phyloP scores from a whole-genome alignment of 2,888 invertebrate species.

The Hybos culiciformis region DNA sequence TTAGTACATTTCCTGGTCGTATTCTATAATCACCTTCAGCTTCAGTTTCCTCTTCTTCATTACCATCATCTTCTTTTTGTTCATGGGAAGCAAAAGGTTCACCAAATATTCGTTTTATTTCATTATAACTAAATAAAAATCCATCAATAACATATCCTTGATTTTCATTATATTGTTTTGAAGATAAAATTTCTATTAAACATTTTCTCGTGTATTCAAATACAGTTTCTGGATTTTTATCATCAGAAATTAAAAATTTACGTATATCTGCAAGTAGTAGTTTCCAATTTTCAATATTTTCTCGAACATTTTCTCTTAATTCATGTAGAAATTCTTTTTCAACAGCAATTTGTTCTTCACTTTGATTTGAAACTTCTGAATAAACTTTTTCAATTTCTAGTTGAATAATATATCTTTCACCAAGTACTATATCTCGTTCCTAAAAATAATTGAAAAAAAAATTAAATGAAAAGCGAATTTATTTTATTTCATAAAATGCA shows the following conservation, averaged over 20 bases:
- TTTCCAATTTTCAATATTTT: background rate
- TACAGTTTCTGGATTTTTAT: background rate
- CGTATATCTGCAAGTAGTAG: background rate
- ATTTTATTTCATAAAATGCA: too few relatives aligned
- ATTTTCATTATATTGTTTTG: conserved; percentile 13
- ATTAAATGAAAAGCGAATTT: too few relatives aligned
- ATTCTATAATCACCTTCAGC: background rate
- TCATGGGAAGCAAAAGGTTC: too few relatives aligned
- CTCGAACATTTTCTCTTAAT: background rate
- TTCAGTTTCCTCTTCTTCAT: background rate
- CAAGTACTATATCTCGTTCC: background rate
- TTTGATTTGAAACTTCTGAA: conserved; percentile 29
- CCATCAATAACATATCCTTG: conserved; percentile 18
- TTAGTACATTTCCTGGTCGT: conserved; percentile 13
- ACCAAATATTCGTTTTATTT: conserved; percentile 13
- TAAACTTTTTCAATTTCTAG: conserved; percentile 34
- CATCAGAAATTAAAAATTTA: background rate
- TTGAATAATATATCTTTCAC: conserved; percentile 16
- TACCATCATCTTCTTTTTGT: background rate
- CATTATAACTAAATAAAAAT: conserved; percentile 15
- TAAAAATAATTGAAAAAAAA: too few relatives aligned
- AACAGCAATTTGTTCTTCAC: background rate
- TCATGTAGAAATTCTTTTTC: background rate
- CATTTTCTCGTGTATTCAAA: conserved; percentile 8
- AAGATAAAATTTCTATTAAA: conserved; percentile 10